Percentiles rank a stretch among this genome's conserved stretches.
Conservation (phyloP, 2,797 vertebrate species). For the Acrossocheilus wenchowensis region DNA sequence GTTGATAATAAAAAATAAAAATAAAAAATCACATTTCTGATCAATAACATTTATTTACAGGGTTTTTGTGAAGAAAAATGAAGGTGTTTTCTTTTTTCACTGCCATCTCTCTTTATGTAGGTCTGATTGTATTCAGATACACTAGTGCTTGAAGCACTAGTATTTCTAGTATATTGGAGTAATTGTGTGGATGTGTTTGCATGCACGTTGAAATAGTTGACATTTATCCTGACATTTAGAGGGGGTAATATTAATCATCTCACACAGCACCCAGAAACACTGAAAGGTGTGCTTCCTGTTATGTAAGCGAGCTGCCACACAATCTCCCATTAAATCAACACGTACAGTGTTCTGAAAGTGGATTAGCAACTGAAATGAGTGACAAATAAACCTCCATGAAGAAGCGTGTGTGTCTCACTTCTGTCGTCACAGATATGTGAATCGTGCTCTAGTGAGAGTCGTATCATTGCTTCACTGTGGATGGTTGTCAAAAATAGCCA, state of each 20-base stretch:
- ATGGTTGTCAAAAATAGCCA: constrained; percentile 26
- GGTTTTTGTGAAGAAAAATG: too few relatives aligned
- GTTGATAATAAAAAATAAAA: too few relatives aligned
- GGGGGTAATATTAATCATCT: neutral
- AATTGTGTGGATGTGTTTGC: neutral
- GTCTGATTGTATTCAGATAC: neutral
- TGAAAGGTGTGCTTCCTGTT: constrained; percentile 34
- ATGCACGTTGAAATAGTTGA: neutral
- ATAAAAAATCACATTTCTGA: neutral
- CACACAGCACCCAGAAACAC: neutral
- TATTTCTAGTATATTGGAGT: neutral
- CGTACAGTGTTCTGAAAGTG: neutral
- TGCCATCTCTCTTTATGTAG: neutral
- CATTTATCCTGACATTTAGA: constrained; percentile 12
- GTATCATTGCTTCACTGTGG: neutral
- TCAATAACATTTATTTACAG: neutral
- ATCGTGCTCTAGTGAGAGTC: neutral
- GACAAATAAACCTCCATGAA: neutral
- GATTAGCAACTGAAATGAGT: constrained; percentile 23
- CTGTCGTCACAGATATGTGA: neutral
- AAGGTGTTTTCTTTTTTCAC: neutral
- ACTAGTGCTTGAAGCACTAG: neutral
- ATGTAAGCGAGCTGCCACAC: constrained; percentile 8
- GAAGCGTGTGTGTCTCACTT: neutral
- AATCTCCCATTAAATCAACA: neutral